phyloP scores from a whole-genome alignment of 2,888 invertebrate genomes.

The Digitonthophagus gazella region DNA sequence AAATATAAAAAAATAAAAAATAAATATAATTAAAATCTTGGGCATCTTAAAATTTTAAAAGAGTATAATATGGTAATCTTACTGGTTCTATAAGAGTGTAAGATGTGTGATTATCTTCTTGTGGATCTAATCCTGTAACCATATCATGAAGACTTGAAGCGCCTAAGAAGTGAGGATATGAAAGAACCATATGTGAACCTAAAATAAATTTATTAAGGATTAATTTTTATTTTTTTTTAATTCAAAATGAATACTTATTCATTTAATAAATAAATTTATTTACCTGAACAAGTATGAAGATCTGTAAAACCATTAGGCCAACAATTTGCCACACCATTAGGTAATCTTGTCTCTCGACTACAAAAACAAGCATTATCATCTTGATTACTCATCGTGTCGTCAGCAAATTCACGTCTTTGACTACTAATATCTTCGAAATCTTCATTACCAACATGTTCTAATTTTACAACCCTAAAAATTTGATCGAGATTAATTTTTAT shows the following conservation, averaged over 20 bases:
- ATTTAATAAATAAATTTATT: background rate
- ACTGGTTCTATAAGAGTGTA: slow-evolving; percentile 11
- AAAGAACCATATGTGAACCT: slow-evolving; percentile 4
- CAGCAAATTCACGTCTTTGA: slow-evolving; percentile 8
- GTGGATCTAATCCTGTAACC: background rate
- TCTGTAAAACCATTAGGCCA: slow-evolving; percentile 14
- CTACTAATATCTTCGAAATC: slow-evolving; percentile 1
- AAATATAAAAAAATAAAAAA: slow-evolving; percentile 31
- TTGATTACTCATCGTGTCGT: background rate
- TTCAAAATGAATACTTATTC: background rate
- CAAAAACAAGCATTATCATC: slow-evolving; percentile 16
- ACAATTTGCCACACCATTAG: background rate
- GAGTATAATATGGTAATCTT: too few relatives aligned
- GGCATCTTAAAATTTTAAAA: too few relatives aligned
- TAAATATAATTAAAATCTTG: too few relatives aligned
- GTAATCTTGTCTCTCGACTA: background rate
- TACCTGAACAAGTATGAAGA: slow-evolving; percentile 11
- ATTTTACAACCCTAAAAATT: background rate
- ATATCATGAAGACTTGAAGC: background rate
- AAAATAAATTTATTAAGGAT: background rate
- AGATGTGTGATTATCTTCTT: background rate
- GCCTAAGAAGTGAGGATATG: slow-evolving; percentile 11
- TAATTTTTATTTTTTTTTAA: background rate
- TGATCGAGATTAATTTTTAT: background rate
- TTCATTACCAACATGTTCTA: slow-evolving; percentile 1